phyloP scores from a whole-genome alignment of 92 coral and sea anemone species.

The Scolanthus callimorphus region DNA sequence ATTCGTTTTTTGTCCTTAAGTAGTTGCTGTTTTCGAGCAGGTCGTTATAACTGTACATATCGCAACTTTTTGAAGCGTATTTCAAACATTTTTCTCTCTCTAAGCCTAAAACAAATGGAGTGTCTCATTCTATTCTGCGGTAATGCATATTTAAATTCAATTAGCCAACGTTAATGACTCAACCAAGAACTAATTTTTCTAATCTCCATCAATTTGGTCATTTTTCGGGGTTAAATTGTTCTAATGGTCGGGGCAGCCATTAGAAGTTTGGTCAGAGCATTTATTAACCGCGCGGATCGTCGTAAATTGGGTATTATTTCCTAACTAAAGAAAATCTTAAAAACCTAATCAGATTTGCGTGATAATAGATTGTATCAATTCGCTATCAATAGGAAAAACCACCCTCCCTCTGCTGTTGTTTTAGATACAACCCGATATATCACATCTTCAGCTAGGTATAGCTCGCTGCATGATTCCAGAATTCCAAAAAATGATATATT shows the following conservation, averaged over 20 bases:
- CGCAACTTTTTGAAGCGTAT: too few relatives aligned
- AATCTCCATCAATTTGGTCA: slow-evolving; percentile 69
- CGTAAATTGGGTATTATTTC: slow-evolving; percentile 23
- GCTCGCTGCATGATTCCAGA: too few relatives aligned
- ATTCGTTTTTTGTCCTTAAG: too few relatives aligned
- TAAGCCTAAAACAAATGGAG: neutral
- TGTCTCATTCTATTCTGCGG: slow-evolving; percentile 3
- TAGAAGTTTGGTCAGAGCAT: slow-evolving; percentile 14
- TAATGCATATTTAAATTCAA: slow-evolving; percentile 67
- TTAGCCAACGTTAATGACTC: slow-evolving; percentile 68
- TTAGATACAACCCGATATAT: too few relatives aligned
- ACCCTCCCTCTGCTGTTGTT: too few relatives aligned
- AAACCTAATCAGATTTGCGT: slow-evolving; percentile 12
- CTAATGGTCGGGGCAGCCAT: slow-evolving; percentile 31
- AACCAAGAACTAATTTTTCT: slow-evolving; percentile 60
- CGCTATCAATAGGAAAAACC: neutral
- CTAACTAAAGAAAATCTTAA: slow-evolving; percentile 12
- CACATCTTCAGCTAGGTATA: too few relatives aligned
- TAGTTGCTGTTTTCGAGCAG: too few relatives aligned
- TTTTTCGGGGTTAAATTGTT: slow-evolving; percentile 67
- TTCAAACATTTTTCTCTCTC: slow-evolving; percentile 4
- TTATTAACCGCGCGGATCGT: slow-evolving; percentile 13
- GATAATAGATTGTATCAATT: slow-evolving; percentile 6
- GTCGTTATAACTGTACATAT: too few relatives aligned
- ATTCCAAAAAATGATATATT: too few relatives aligned